A percentile compares a stretch with the other conserved stretches of the same genome.
phyloP scores from a whole-genome alignment of 2,797 vertebrate genomes.

The Sandelia bainsii region DNA sequence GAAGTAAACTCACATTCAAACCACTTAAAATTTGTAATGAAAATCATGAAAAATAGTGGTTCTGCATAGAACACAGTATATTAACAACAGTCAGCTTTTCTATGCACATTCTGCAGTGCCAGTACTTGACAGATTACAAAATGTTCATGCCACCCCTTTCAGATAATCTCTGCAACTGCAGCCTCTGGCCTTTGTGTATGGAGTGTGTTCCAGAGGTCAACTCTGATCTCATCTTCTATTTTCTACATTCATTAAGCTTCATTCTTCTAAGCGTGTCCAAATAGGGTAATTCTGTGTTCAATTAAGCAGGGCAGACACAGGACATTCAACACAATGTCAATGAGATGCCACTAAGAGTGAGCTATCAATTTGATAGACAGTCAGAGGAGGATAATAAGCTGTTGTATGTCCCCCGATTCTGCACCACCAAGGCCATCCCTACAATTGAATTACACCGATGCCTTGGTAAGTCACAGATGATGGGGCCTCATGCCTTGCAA shows the following conservation, averaged over 20 bases:
- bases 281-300: constrained; percentile 83
- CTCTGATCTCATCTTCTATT: constrained; percentile 70
- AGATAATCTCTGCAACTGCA: constrained; percentile 57
- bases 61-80: not conserved
- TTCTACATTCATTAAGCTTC: constrained; percentile 69
- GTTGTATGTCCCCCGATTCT: constrained; percentile 74
- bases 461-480: constrained; percentile 73
- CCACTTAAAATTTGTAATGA: not conserved
- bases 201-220: constrained; percentile 78
- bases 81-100: not conserved
- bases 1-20: not conserved
- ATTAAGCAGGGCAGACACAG: constrained; percentile 82
- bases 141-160: constrained; percentile 44
- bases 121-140: constrained; percentile 58
- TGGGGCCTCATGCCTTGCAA: constrained; percentile 68
- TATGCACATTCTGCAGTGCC: constrained; percentile 19
- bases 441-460: constrained; percentile 76
- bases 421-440: constrained; percentile 77
- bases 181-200: constrained; percentile 45
- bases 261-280: constrained; percentile 79
- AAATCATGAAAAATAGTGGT: not conserved
- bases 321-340: constrained; percentile 84
- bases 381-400: constrained; percentile 79
- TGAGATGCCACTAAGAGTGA: constrained; percentile 76
- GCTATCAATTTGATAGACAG: constrained; percentile 82